These are phyloP conservation scores for Rallus limicola DNA, from an alignment of 2,113 vertebrate species.

Conservation along the genomic window DNA sequence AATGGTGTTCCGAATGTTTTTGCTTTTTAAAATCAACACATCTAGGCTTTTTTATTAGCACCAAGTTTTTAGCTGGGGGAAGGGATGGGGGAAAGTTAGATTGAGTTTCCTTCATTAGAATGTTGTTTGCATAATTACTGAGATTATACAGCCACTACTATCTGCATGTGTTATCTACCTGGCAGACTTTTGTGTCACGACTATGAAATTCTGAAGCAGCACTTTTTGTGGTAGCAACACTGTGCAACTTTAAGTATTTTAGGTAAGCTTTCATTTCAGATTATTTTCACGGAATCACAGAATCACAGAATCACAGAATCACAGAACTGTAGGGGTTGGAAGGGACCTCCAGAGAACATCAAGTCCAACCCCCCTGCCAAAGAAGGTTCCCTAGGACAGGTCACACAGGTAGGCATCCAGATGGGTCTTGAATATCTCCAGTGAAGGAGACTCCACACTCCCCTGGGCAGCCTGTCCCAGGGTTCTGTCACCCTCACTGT, in stretches of 20 bases:
- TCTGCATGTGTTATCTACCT: constrained; percentile 45
- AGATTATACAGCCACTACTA: constrained; percentile 44
- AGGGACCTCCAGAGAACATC: too few relatives aligned
- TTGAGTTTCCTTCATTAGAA: constrained; percentile 53
- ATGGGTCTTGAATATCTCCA: too few relatives aligned
- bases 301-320: too few relatives aligned
- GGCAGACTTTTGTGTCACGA: background rate
- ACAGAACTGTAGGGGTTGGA: too few relatives aligned
- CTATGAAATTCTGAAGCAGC: background rate
- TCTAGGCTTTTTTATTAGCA: background rate
- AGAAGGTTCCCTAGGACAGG: too few relatives aligned
- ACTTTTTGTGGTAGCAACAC: background rate
- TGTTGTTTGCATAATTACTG: constrained; percentile 38
- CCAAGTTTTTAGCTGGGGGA: background rate
- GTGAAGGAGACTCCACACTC: too few relatives aligned
- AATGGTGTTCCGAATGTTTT: background rate
- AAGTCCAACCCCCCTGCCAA: too few relatives aligned
- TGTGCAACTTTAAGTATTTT: background rate
- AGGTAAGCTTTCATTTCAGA: background rate
- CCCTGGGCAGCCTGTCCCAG: too few relatives aligned
- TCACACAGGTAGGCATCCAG: too few relatives aligned
- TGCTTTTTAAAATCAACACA: background rate
- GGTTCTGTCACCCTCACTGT: too few relatives aligned
- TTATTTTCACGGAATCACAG: background rate
- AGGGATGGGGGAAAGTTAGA: constrained; percentile 26